Base-by-base conservation (phyloP, 1,140 invertebrate genomes). In the Saccostrea glomerata region DNA sequence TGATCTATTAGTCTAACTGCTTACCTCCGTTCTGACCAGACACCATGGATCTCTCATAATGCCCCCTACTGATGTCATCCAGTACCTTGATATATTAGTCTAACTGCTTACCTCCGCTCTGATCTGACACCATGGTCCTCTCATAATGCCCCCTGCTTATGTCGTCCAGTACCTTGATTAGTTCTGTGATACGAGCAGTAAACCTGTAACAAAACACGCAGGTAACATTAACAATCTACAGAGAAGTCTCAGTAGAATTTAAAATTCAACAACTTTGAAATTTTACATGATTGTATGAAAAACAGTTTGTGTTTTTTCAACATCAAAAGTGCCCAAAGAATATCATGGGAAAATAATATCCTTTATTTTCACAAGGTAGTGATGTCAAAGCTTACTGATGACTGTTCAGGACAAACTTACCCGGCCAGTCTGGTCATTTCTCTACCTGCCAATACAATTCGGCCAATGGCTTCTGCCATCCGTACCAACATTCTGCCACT, bases 401-500 rank as follows among this genome's bases (percentile, higher is more conserved):
- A 47, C 9, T 47, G 47, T 47, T 0, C 2, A 47, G 47, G 47
- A 0, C 47, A n/a, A n/a, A 84, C 92, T 88, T 94, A 96, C 92
- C 98, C 99, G 60, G 98, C 98, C 82, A 99, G 94, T 92, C 98
- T 96, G 9, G 98, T 99, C 95, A 99, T 96, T 95, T 99, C 99
- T 90, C 98, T 96, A 3, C 98, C 98, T 47, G 98, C 98, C 82
- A 99, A 94, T 9, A 99, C 98, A 36, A 99, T 95, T 70, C 98
- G 96, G 11, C 98, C 99, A 92, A 99, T 98, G 54, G 98, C 98
- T 96, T 99, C 98, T 0, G 98, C 98, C 95, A 99, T 96, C 94
- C 99, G 98, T 3, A 99, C 97, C 92, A 99, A 96, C 98, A 99
- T 99, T 20, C 98, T 96, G 0, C 99, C 99, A 95, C 98, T 98